Base-by-base conservation (phyloP, 1,140 invertebrate species). In the Caerostris extrusa region DNA sequence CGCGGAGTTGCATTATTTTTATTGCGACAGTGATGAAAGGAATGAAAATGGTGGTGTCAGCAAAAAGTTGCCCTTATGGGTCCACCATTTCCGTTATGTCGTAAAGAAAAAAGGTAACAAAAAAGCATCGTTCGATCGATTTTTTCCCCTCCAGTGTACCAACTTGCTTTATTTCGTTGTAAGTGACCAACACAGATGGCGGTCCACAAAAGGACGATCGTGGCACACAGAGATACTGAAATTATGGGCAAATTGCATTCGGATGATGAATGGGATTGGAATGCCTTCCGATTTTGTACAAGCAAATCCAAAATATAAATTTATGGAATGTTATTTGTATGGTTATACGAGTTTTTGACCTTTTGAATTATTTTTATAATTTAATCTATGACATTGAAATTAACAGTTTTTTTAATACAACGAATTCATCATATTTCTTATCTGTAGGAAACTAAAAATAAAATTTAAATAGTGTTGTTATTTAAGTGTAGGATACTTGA, bases 51-150 rank as follows among this genome's bases (percentile, higher is more conserved):
- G 61, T n/a, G 7, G 60, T 69, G 61, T 89, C 87, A 89, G 87
- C 87, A 89, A 56, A 89, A 89, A 55, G 69, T 34, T 34, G 57
- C 64, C 61, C 14, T 69, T 58, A 89, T 69, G 58, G 87, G 64
- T 69, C 87, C 60, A 67, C 87, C 87, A 69, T 89, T 89, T 89
- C 87, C 64, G 19, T 89, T 67, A 67, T 61, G 87, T 89, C 87
- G 53, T 89, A 58, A 89, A 34, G 34, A 34, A 89, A 89, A 88
- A 89, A 50, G 3, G 34, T 61, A 8, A 77, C 50, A 19, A 77
- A 77, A 83, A 83, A 57, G 81, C 81, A 56, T 56, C 81, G 56
- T 34, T 17, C 81, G 53, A 83, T 83, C 81, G 81, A 83, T 83
- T 83, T 55, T 56, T 55, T 55, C 81, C 81, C 56, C 69, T 77